A percentile compares a stretch with the other conserved stretches of the same genome.
These are phyloP conservation scores for Acropora tenuis DNA, from an alignment of 64 coral and sea anemone species.

Conservation along the genomic window DNA sequence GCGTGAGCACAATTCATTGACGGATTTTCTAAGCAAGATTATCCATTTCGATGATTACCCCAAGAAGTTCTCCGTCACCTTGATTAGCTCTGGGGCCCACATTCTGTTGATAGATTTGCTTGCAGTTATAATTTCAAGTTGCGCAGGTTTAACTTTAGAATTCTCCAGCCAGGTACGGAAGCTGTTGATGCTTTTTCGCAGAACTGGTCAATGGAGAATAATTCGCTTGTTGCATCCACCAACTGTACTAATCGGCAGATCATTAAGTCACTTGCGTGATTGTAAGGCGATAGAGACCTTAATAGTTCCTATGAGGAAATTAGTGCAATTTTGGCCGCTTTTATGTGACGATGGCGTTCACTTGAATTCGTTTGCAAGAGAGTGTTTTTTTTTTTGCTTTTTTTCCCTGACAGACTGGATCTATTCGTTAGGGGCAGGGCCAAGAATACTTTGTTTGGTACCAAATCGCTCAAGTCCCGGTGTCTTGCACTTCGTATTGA, in stretches of 20 bases:
- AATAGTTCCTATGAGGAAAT: neutral
- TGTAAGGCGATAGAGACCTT: no score
- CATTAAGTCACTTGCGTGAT: no score
- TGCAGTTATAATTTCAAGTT: neutral
- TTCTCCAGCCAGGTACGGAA: neutral
- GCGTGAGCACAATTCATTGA: neutral
- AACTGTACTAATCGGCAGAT: neutral
- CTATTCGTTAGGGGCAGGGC: slow-evolving; percentile 33
- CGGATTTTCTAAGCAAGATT: neutral
- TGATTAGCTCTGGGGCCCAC: neutral
- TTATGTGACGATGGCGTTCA: neutral
- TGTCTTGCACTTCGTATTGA: slow-evolving; percentile 9
- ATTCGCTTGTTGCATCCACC: no score
- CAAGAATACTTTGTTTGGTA: neutral
- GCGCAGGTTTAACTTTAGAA: neutral
- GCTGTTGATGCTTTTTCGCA: neutral
- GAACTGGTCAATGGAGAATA: neutral
- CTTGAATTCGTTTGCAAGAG: no score
- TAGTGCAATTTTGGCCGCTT: neutral
- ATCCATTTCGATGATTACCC: neutral
- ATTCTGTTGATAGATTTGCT: slow-evolving; percentile 9
- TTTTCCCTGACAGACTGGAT: neutral
- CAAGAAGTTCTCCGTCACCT: neutral
- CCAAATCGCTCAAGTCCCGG: no score
- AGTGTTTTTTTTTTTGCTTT: no score